phyloP scores from a whole-genome alignment of 2,113 vertebrate species.

The Clarias macrocephalus region DNA sequence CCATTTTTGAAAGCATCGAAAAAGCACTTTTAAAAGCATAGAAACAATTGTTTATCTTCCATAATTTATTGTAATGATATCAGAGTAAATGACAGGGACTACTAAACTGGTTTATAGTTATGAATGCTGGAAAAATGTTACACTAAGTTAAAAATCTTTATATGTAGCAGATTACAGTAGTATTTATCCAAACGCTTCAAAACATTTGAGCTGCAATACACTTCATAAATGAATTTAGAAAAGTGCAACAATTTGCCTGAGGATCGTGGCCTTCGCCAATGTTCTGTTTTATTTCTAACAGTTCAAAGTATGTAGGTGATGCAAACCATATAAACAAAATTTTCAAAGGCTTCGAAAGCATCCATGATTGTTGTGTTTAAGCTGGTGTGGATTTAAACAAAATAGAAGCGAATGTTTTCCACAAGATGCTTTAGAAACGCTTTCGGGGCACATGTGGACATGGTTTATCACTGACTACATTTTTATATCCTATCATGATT shows the following conservation, averaged over 20 bases:
- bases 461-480: neutral
- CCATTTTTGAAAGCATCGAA: neutral
- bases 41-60: neutral
- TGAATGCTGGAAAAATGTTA: neutral
- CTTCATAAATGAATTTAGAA: neutral
- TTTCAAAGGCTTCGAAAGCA: neutral
- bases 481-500: neutral
- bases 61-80: neutral
- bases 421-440: neutral
- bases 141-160: neutral
- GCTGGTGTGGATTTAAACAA: slow-evolving; percentile 4
- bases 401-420: neutral
- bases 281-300: neutral
- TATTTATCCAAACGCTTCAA: neutral
- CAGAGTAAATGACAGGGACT: neutral
- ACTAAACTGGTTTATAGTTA: neutral
- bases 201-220: neutral
- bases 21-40: neutral
- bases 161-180: neutral
- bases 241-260: neutral
- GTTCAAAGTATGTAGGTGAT: neutral
- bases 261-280: neutral
- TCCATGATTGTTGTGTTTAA: neutral
- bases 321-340: neutral
- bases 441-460: neutral